Percentiles rank a stretch among this genome's conserved stretches.
These are phyloP conservation scores for Caenorhabditis sulstoni DNA, from an alignment of 2,888 invertebrate species.

Conservation along the genomic window DNA sequence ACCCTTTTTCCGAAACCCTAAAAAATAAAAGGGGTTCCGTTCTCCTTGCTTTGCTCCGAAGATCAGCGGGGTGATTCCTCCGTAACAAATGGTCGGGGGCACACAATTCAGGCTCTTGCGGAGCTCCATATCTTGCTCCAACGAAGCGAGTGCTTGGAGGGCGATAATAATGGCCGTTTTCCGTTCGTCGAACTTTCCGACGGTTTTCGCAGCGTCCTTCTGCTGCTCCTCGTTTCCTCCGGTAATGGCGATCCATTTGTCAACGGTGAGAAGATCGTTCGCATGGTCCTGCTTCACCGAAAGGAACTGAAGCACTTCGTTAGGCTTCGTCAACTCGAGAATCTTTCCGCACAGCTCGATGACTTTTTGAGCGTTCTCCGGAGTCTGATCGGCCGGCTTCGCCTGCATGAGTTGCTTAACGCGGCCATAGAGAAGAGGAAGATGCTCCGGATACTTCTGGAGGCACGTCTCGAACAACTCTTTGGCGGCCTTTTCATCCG, in stretches of 20 bases:
- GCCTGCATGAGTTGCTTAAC: slow-evolving; percentile 85
- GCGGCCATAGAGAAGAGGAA: slow-evolving; percentile 88
- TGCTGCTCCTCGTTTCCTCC: slow-evolving; percentile 87
- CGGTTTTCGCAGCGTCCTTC: slow-evolving; percentile 82
- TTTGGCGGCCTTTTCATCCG: slow-evolving; percentile 68
- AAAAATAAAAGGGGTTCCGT: slow-evolving; percentile 24
- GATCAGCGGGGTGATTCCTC: slow-evolving; percentile 52
- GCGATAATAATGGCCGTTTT: slow-evolving; percentile 85
- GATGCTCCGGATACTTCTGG: slow-evolving; percentile 84
- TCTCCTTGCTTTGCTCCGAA: slow-evolving; percentile 56
- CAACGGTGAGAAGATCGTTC: slow-evolving; percentile 58
- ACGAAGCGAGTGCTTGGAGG: slow-evolving; percentile 61
- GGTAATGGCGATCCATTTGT: slow-evolving; percentile 57
- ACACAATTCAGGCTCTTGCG: slow-evolving; percentile 32
- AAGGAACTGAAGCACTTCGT: slow-evolving; percentile 65
- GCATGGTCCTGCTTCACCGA: slow-evolving; percentile 61
- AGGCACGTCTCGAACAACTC: slow-evolving; percentile 57
- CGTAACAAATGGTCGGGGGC: slow-evolving; percentile 41
- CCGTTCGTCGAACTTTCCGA: slow-evolving; percentile 86
- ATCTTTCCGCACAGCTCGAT: slow-evolving; percentile 86
- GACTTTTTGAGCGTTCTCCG: slow-evolving; percentile 80
- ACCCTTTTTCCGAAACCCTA: slow-evolving; percentile 24
- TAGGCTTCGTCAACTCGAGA: slow-evolving; percentile 86
- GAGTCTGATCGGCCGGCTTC: slow-evolving; percentile 39
- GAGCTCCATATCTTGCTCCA: slow-evolving; percentile 57